These are phyloP conservation scores for Seladonia tumulorum DNA, from an alignment of 2,888 invertebrate species.

Conservation along the genomic window DNA sequence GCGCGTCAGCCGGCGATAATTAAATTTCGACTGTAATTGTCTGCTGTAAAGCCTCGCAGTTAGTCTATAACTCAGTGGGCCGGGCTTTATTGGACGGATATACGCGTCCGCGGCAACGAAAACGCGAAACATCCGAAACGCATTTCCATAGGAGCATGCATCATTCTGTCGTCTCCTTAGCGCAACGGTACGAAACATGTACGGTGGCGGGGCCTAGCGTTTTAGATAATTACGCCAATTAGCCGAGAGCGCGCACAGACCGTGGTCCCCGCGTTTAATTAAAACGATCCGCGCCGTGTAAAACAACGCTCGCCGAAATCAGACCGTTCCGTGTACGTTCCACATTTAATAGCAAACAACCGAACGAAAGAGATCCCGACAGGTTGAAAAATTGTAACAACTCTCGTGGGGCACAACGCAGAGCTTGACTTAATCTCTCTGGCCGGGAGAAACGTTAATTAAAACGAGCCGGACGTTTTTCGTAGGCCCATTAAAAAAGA, in stretches of 20 bases:
- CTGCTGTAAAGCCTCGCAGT: slow-evolving; percentile 6
- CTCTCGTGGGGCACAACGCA: background rate
- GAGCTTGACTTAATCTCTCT: background rate
- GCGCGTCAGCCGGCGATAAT: background rate
- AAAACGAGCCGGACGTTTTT: background rate
- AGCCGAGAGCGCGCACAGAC: background rate
- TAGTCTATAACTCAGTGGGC: background rate
- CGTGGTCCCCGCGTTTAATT: background rate
- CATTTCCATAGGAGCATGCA: background rate
- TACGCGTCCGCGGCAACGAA: slow-evolving; percentile 21
- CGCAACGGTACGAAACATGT: slow-evolving; percentile 1
- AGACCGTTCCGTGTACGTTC: background rate
- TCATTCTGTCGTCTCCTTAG: background rate
- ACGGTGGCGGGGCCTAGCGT: background rate
- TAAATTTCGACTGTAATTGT: background rate
- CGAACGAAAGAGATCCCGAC: background rate
- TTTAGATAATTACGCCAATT: slow-evolving; percentile 9
- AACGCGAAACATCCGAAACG: slow-evolving; percentile 9
- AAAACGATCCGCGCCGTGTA: background rate
- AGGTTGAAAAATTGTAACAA: background rate
- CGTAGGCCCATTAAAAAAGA: background rate
- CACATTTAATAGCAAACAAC: background rate
- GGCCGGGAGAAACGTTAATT: background rate
- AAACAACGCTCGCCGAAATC: background rate
- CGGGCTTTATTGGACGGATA: slow-evolving; percentile 15